Evolutionary conservation across 1,140 invertebrate genomes (phyloP).

Genomic region (Anastatus disparis): DNA sequence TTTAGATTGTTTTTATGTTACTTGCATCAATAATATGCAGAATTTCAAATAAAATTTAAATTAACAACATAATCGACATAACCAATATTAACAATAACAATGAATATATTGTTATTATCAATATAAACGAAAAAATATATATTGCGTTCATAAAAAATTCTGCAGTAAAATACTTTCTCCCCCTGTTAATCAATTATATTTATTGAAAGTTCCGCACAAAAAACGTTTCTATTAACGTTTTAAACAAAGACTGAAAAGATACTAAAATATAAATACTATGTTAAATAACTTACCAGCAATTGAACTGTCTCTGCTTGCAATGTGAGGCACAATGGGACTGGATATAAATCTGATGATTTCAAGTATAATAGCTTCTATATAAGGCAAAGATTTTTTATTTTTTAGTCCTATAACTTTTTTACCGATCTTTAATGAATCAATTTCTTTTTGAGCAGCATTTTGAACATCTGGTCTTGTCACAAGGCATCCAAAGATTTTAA

Average conservation of each 20-base stretch:
- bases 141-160: no score
- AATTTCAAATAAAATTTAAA: no score
- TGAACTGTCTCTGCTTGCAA: conserved; percentile 80
- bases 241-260: not conserved
- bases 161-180: not conserved
- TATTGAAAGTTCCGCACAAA: no score
- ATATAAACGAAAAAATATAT: no score
- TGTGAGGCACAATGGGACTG: conserved; percentile 91
- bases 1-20: no score
- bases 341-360: conserved; percentile 83
- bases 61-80: no score
- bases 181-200: no score
- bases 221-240: not conserved
- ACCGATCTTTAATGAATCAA: conserved; percentile 69
- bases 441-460: conserved; percentile 75
- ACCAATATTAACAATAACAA: no score
- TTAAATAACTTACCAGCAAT: conserved; percentile 70
- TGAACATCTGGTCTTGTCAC: conserved; percentile 74
- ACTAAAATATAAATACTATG: not conserved
- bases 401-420: conserved; percentile 70
- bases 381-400: conserved; percentile 78
- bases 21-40: no score
- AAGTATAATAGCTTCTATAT: conserved; percentile 83
- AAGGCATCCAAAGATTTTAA: conserved; percentile 78
- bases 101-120: no score